phyloP scores from a whole-genome alignment of 2,888 invertebrate genomes.

The Psylliodes chrysocephalus region DNA sequence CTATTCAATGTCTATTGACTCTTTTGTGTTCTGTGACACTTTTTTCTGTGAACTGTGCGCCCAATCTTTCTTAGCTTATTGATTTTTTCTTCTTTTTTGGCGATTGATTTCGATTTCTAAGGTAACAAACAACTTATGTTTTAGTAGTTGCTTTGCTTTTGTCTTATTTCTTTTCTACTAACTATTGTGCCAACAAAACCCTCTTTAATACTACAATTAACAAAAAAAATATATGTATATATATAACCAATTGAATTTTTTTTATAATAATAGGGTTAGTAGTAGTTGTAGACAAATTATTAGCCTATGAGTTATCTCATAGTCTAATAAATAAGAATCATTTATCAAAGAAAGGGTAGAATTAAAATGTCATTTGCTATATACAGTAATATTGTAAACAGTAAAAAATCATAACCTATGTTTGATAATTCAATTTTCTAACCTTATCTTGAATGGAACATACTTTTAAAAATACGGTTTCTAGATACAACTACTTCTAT shows the following conservation, averaged over 20 bases:
- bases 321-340: background rate
- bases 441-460: background rate
- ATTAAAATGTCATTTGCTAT: background rate
- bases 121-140: conserved; percentile 42
- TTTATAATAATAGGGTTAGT: background rate
- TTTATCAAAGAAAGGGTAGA: background rate
- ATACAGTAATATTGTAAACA: conserved; percentile 4
- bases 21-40: conserved; percentile 42
- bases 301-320: background rate
- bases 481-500: background rate
- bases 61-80: conserved; percentile 47
- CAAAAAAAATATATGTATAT: too few relatives aligned
- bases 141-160: conserved; percentile 30
- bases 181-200: background rate
- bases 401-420: conserved; percentile 13
- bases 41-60: conserved; percentile 48
- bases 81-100: conserved; percentile 51
- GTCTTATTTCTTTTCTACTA: conserved; percentile 17
- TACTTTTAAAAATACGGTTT: background rate
- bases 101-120: conserved; percentile 48
- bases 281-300: background rate
- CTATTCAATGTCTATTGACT: conserved; percentile 40
- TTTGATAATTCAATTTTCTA: conserved; percentile 5
- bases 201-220: too few relatives aligned
- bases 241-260: too few relatives aligned